Evolutionary conservation across 1,140 invertebrate species (phyloP).

Genomic region (Cryptotermes secundus): DNA sequence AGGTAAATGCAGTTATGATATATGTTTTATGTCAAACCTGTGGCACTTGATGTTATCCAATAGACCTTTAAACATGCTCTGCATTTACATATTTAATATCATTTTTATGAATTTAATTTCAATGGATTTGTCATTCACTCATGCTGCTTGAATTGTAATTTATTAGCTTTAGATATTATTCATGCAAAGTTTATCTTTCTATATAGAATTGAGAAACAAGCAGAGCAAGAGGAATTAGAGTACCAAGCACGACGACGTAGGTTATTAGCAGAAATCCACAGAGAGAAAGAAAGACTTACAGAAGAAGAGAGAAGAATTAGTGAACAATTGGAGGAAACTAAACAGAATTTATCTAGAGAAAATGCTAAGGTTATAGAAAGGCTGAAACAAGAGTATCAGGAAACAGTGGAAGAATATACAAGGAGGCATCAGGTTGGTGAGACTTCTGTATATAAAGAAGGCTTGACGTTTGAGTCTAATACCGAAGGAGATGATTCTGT

Average conservation of each 20-base stretch:
- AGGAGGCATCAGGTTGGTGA: conserved; percentile 29
- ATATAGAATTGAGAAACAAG: conserved; percentile 53
- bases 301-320: conserved; percentile 23
- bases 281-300: conserved; percentile 48
- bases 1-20: too few relatives aligned
- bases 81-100: too few relatives aligned
- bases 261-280: conserved; percentile 50
- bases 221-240: conserved; percentile 54
- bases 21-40: too few relatives aligned
- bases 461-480: too few relatives aligned
- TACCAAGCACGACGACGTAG: conserved; percentile 55
- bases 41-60: too few relatives aligned
- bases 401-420: conserved; percentile 31
- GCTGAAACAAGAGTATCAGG: conserved; percentile 36
- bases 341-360: conserved; percentile 46
- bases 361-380: conserved; percentile 44
- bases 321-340: conserved; percentile 33
- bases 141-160: too few relatives aligned
- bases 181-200: not conserved
- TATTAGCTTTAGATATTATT: too few relatives aligned
- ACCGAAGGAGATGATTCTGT: too few relatives aligned
- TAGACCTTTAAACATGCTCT: too few relatives aligned
- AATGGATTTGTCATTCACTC: too few relatives aligned
- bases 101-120: too few relatives aligned
- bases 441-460: not conserved